Conservation (phyloP, 92 coral and sea anemone species). For the Chrysogorgia sp. region DNA sequence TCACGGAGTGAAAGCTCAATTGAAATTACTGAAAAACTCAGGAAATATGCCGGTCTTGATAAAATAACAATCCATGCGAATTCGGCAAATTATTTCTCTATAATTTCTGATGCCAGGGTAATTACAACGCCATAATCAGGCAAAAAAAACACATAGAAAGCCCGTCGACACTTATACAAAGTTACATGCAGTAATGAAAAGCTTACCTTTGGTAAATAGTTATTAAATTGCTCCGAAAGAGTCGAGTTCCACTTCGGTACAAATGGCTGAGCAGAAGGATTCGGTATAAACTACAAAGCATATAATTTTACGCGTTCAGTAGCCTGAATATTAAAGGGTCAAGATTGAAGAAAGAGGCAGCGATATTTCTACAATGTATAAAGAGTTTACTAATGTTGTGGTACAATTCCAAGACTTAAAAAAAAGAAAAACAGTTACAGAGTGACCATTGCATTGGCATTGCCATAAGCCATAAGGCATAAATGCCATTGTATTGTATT, state of each 20-base stretch:
- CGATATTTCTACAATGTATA: not conserved
- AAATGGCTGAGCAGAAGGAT: conserved; percentile 99
- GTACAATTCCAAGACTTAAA: not conserved
- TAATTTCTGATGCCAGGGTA: too few species aligned
- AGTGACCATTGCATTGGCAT: conserved; percentile 17
- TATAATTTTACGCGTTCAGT: not conserved
- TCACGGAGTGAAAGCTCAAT: too few species aligned
- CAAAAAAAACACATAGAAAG: not conserved
- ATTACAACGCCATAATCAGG: not conserved
- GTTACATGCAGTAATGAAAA: not conserved
- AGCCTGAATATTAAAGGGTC: not conserved
- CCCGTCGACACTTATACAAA: not conserved
- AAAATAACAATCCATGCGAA: too few species aligned
- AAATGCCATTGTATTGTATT: too few species aligned
- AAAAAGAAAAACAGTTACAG: not conserved
- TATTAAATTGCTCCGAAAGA: conserved; percentile 78
- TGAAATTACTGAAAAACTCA: too few species aligned
- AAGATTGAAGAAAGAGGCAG: not conserved
- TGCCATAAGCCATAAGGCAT: too few species aligned
- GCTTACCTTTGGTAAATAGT: conserved; percentile 35
- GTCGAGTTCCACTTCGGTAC: conserved; percentile 95
- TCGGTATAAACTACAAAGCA: conserved; percentile 83
- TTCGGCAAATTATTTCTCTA: too few species aligned
- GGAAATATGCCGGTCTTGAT: too few species aligned
- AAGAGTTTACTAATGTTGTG: not conserved